A percentile compares a stretch with the other conserved stretches of the same genome.
These are phyloP conservation scores for Tachystola acroxantha DNA, from an alignment of 2,888 invertebrate genomes.

Conservation along the genomic window DNA sequence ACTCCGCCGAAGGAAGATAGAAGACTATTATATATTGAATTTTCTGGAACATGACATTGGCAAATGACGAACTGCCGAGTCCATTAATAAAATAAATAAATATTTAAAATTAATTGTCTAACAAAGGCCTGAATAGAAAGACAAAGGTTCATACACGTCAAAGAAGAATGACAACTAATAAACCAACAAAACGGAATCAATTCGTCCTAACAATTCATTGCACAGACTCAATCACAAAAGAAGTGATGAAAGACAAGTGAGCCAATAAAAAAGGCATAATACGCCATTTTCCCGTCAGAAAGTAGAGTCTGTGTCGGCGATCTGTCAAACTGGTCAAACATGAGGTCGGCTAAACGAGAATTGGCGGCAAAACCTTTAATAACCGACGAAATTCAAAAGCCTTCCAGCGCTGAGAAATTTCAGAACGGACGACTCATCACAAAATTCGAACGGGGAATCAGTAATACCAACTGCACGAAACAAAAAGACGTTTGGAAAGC, in stretches of 20 bases:
- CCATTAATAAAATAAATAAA: too few relatives aligned
- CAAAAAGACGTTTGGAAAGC: slow-evolving; percentile 69
- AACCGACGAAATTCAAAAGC: slow-evolving; percentile 49
- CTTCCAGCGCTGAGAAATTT: slow-evolving; percentile 25
- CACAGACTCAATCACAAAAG: slow-evolving; percentile 68
- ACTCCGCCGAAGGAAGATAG: too few relatives aligned
- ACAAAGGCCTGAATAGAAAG: slow-evolving; percentile 14
- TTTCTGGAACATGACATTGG: too few relatives aligned
- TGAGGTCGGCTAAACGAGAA: slow-evolving; percentile 38
- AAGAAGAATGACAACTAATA: slow-evolving; percentile 36
- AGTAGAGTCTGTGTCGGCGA: slow-evolving; percentile 70
- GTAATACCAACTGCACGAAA: slow-evolving; percentile 54
- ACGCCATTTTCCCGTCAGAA: slow-evolving; percentile 70
- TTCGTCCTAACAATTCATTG: slow-evolving; percentile 57
- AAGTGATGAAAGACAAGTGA: slow-evolving; percentile 72
- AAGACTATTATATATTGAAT: too few relatives aligned
- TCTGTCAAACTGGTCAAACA: slow-evolving; percentile 76
- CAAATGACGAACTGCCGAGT: too few relatives aligned
- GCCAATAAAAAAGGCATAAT: slow-evolving; percentile 69
- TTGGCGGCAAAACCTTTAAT: slow-evolving; percentile 50
- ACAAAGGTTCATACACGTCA: slow-evolving; percentile 28
- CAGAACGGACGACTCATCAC: slow-evolving; percentile 26
- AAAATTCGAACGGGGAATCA: slow-evolving; percentile 42
- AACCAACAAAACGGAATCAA: slow-evolving; percentile 57
- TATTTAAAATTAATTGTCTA: too few relatives aligned